Evolutionary conservation across 2,113 vertebrate genomes (phyloP), one percentile per base, ranked within the genome.

Genomic region (Brienomyrus longianalis): DNA sequence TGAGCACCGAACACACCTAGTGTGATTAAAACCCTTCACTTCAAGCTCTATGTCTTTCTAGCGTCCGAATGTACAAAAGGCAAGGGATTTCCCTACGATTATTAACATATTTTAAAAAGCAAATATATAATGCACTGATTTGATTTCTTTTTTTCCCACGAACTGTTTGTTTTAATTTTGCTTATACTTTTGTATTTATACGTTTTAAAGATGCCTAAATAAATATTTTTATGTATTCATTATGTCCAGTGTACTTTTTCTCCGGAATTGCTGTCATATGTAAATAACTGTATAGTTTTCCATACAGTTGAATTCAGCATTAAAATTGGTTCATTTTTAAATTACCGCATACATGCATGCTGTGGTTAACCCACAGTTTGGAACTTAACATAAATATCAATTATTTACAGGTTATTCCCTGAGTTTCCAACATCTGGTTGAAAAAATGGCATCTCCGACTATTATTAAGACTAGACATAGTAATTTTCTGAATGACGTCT

Each of bases 121-220:
- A 84, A 11, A 89, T 85, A 85, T 62, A 43, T 59, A 80, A 85
- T 89, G 91, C 84, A 90, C 89, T 91, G 88, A 88, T 54, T 27
- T 85, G 54, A 89, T 80, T 45, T 56, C 21, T 15, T 6, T 83
- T 84, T 35, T 59, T 39, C 31, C 31, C 74, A n/a, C 51, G 74
- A 88, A 62, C n/a, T 84, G 83, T 89, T 19, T 90, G 31, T 47
- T 59, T 62, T 89, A 10, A 66, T 35, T 88, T 52, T 89, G 7
- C 39, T 50, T 83, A 83, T 56, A 88, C 74, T 27, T 47, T 27
- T 92, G 88, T 91, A 93, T 93, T 94, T 93, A 91, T 94, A 89
- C 56, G 54, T 51, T 90, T 47, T 51, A 90, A 8, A 91, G 93
- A 95, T 92, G 93, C 94, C 94, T 92, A 90, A 51, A 88, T 45